Evolutionary conservation across 1,140 invertebrate species (phyloP).

Genomic region (Cepaea nemoralis): DNA sequence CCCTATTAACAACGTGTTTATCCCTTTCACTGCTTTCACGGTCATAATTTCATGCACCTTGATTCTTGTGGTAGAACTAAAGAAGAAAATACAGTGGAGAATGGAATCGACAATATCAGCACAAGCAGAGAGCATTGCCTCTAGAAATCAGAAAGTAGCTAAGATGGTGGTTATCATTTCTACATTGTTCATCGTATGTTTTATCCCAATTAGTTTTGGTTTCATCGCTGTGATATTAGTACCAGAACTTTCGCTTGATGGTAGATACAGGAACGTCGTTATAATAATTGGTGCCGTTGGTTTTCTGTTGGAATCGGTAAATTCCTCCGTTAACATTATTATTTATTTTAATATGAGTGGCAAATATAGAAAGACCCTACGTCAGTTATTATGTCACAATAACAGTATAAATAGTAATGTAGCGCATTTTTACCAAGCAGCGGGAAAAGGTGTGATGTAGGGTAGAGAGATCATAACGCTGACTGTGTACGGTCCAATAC

Average conservation of each 20-base stretch:
- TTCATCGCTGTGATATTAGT: constrained; percentile 2
- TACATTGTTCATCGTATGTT: background rate
- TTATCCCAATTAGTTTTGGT: background rate
- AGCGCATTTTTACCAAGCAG: too few relatives aligned
- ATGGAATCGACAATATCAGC: background rate
- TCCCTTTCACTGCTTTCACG: background rate
- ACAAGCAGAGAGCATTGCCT: background rate
- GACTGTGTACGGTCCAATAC: too few relatives aligned
- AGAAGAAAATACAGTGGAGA: background rate
- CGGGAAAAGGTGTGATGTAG: too few relatives aligned
- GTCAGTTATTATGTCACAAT: background rate
- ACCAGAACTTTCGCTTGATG: background rate
- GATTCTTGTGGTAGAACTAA: background rate
- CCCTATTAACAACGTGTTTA: background rate
- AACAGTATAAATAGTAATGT: too few relatives aligned
- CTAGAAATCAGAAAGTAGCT: constrained; percentile 10
- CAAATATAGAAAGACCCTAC: background rate
- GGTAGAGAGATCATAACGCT: too few relatives aligned
- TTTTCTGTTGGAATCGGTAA: background rate
- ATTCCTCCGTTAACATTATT: too few relatives aligned
- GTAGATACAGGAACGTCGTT: background rate
- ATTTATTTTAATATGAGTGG: constrained; percentile 23
- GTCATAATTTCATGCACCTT: background rate
- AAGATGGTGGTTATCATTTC: constrained; percentile 22
- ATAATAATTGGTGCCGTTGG: background rate